Evolutionary conservation across 92 coral and sea anemone genomes (phyloP).

Genomic region (Phenganax stokvisi): DNA sequence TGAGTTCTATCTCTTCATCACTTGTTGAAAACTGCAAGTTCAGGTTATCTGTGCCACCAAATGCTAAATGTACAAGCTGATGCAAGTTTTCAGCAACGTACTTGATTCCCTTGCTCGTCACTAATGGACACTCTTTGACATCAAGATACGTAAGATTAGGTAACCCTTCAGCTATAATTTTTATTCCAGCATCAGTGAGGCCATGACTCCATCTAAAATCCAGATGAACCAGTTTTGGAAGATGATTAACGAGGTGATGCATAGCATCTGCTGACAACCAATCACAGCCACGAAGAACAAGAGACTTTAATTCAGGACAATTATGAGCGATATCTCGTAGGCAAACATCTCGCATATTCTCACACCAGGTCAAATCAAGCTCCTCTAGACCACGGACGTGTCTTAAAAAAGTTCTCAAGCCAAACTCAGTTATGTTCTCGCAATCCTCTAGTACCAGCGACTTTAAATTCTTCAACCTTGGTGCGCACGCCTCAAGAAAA

Average conservation of each 20-base stretch:
- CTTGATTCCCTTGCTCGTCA: slow-evolving; percentile 69
- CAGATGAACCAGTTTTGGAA: slow-evolving; percentile 57
- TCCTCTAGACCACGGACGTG: slow-evolving; percentile 61
- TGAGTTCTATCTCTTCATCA: slow-evolving; percentile 53
- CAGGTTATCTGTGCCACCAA: slow-evolving; percentile 71
- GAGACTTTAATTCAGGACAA: slow-evolving; percentile 61
- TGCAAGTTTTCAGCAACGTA: slow-evolving; percentile 60
- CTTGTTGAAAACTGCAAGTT: slow-evolving; percentile 62
- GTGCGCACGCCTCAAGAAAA: slow-evolving; percentile 70
- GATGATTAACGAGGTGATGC: slow-evolving; percentile 57
- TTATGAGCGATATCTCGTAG: slow-evolving; percentile 51
- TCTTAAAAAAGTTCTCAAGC: slow-evolving; percentile 60
- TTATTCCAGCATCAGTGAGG: slow-evolving; percentile 57
- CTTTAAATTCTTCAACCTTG: slow-evolving; percentile 56
- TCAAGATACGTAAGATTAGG: slow-evolving; percentile 67
- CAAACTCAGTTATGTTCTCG: slow-evolving; percentile 67
- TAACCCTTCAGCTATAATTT: slow-evolving; percentile 61
- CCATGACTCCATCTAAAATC: slow-evolving; percentile 86
- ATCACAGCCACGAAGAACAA: slow-evolving; percentile 78
- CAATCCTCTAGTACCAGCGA: slow-evolving; percentile 74
- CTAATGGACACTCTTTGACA: slow-evolving; percentile 70
- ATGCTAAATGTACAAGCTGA: slow-evolving; percentile 63
- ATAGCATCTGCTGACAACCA: slow-evolving; percentile 73
- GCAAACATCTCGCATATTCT: slow-evolving; percentile 69
- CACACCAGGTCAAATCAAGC: slow-evolving; percentile 80